These are phyloP conservation scores for Cacatua alba DNA, from an alignment of 2,113 vertebrate species.

Conservation along the genomic window DNA sequence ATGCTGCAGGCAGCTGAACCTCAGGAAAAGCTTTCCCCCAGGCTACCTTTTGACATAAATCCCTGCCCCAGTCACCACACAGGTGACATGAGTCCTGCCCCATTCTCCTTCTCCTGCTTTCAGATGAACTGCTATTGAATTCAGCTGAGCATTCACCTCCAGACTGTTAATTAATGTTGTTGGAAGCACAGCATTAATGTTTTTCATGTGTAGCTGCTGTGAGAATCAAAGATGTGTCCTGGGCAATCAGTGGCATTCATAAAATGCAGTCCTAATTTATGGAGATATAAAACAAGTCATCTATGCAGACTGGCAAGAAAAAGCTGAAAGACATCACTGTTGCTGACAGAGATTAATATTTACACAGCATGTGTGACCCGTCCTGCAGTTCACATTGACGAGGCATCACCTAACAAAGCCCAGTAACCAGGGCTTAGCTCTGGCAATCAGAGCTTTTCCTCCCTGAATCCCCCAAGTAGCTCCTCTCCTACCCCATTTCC, in stretches of 20 bases:
- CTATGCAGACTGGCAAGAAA: background rate
- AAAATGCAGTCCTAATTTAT: background rate
- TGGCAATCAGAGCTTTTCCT: background rate
- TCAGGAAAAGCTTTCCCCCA: background rate
- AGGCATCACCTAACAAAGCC: background rate
- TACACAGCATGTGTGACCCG: accelerated
- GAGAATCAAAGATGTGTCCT: background rate
- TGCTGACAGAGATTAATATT: background rate
- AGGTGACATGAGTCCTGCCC: background rate
- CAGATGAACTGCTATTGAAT: background rate
- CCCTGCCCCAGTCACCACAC: background rate
- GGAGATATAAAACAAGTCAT: background rate
- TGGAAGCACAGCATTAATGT: background rate
- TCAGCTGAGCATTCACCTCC: background rate
- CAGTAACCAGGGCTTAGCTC: background rate
- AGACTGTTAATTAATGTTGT: background rate
- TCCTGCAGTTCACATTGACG: background rate
- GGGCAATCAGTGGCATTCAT: background rate
- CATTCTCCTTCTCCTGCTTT: background rate
- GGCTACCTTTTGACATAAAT: background rate
- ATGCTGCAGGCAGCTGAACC: background rate
- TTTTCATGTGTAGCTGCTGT: background rate
- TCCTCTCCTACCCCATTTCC: background rate
- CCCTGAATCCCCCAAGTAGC: background rate
- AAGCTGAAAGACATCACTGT: background rate